Percentiles rank a stretch among this genome's conserved stretches.
Evolutionary conservation across 1,140 invertebrate genomes (phyloP).

Genomic region (Danaus melanippus): DNA sequence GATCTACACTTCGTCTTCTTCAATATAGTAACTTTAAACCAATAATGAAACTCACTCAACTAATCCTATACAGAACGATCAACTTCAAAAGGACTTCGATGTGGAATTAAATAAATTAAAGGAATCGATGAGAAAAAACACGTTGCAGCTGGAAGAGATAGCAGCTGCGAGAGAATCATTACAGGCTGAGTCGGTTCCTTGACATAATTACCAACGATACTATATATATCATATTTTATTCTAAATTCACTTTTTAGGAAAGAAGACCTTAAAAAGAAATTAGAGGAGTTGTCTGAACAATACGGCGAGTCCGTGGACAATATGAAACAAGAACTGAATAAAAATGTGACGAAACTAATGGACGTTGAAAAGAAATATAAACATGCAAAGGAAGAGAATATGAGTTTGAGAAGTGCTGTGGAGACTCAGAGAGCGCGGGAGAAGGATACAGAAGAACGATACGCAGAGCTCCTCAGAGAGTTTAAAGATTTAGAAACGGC

Average conservation of each 20-base stretch:
- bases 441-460: constrained; percentile 33
- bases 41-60: too few relatives aligned
- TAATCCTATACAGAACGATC: constrained; percentile 36
- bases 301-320: constrained; percentile 44
- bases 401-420: constrained; percentile 32
- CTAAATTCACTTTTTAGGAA: constrained; percentile 31
- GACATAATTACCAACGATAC: not conserved
- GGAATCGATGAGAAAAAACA: constrained; percentile 46
- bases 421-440: constrained; percentile 34
- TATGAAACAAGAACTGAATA: constrained; percentile 40
- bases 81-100: constrained; percentile 44
- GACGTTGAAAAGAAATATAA: constrained; percentile 48
- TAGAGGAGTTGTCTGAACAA: constrained; percentile 35
- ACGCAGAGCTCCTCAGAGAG: constrained; percentile 30
- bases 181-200: constrained; percentile 44
- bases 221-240: constrained; percentile 7
- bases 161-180: constrained; percentile 44
- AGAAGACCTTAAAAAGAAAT: constrained; percentile 45
- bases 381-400: constrained; percentile 35
- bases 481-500: constrained; percentile 29
- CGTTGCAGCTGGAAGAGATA: constrained; percentile 49
- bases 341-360: constrained; percentile 36
- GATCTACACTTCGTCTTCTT: too few relatives aligned
- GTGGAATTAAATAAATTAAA: constrained; percentile 47
- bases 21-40: too few relatives aligned